A percentile compares a stretch with the other conserved stretches of the same genome.
These are phyloP conservation scores for Neuroterus valhalla DNA, from an alignment of 1,140 invertebrate species.

Conservation along the genomic window DNA sequence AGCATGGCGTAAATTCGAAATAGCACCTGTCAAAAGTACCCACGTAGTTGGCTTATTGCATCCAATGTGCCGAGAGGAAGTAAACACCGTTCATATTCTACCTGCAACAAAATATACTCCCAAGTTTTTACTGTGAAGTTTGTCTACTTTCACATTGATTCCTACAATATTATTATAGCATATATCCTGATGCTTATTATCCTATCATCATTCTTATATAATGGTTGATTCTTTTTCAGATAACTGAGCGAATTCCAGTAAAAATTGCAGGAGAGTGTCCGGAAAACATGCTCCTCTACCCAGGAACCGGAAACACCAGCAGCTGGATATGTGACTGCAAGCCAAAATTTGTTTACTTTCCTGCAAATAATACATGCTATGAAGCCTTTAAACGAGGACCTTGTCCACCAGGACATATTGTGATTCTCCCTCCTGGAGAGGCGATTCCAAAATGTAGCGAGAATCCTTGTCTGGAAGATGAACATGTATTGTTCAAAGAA, in stretches of 20 bases:
- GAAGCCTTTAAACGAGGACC: constrained; percentile 79
- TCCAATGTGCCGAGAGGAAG: too few species aligned
- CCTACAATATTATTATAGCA: too few species aligned
- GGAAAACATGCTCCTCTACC: constrained; percentile 79
- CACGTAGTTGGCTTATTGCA: too few species aligned
- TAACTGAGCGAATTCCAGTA: constrained; percentile 70
- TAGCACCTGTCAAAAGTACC: too few species aligned
- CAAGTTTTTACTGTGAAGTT: too few species aligned
- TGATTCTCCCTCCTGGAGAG: constrained; percentile 75
- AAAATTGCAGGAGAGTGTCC: constrained; percentile 76
- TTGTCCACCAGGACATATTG: constrained; percentile 75
- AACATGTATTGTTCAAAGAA: constrained; percentile 72
- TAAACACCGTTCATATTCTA: too few species aligned
- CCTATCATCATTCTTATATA: neutral
- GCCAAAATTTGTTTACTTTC: constrained; percentile 78
- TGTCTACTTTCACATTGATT: too few species aligned
- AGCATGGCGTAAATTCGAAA: too few species aligned
- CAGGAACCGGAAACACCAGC: constrained; percentile 76
- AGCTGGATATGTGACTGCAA: constrained; percentile 83
- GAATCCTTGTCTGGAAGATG: constrained; percentile 77
- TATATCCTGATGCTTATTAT: neutral
- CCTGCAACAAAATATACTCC: too few species aligned
- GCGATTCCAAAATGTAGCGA: constrained; percentile 76
- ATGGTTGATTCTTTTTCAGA: constrained; percentile 42
- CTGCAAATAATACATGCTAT: constrained; percentile 77